Base-by-base conservation (phyloP, 2,113 vertebrate species). In the Indri indri region DNA sequence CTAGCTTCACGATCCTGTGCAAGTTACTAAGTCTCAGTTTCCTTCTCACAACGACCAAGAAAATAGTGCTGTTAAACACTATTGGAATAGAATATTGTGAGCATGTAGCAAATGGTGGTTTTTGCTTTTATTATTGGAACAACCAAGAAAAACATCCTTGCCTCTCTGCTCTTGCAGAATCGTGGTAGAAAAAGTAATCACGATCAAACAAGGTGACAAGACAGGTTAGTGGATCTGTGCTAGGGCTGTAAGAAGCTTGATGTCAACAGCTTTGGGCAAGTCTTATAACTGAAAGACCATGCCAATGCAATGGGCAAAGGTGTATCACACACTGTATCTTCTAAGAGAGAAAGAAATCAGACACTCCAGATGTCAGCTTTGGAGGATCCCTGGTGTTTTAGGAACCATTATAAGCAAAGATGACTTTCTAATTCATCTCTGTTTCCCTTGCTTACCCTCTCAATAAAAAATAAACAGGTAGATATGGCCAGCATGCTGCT, bases 221-320 rank as follows among this genome's bases (percentile, higher is more conserved):
- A 45, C 57, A 65, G 27, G 17, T 34, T 9, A 9, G 45, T 14
- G 22, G 10, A 2, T 30, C 40, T 54, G 0, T 0, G 2, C 8
- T 22, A 74, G 68, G 52, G 34, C 74, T 74, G 18, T 34, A 37
- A 68, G 54, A 63, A 37, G 6, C 25, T 16, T 5, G 22, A 40
- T 0, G 6, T 6, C 25, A 0, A 34, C 10, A 37, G 73, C 47
- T 30, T 30, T 66, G 71, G n/a, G 50, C 40, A 30, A 40, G 12
- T 82, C 73, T 79, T n/a, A 7, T 8, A 83, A 37, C 12, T 20
- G 70, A 17, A 74, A 68, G 76, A 6, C 9, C 6, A 34, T 0
- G 30, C 20, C 0, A 3, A 14, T 30, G 32, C 6, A 6, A 4
- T 4, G 1, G 32, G 50, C 32, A 7, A 22, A 45, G 66, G n/a